Conservation (phyloP, 2,113 vertebrate genomes). For the Onychorhynchus coronatus region DNA sequence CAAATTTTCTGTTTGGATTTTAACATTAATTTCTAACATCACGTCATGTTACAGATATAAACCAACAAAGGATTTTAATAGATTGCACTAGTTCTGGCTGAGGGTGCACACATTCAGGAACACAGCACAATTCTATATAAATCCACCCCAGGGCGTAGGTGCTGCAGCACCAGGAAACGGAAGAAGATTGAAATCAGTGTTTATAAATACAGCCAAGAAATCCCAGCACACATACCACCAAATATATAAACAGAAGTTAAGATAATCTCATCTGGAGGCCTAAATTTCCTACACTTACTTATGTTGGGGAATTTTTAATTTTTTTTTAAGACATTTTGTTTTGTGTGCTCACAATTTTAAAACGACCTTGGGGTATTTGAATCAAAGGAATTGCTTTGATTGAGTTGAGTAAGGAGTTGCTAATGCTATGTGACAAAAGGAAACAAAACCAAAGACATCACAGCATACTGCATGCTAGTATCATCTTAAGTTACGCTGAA, state of each 20-base stretch:
- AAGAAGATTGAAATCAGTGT: constrained; percentile 46
- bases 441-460: not conserved
- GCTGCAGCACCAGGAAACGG: constrained; percentile 49
- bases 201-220: constrained; percentile 59
- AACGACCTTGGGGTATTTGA: not conserved
- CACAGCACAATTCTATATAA: not conserved
- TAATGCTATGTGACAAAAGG: not conserved
- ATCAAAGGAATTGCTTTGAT: not conserved
- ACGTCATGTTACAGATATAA: not conserved
- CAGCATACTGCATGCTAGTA: not conserved
- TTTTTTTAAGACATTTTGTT: not conserved
- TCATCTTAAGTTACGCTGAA: not conserved
- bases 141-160: constrained; percentile 37
- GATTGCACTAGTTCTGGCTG: not conserved
- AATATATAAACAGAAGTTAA: constrained; percentile 5
- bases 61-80: not conserved
- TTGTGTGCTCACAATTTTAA: not conserved
- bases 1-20: not conserved
- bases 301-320: not conserved
- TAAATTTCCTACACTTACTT: constrained; percentile 2
- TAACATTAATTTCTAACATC: not conserved
- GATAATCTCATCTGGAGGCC: not conserved
- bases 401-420: not conserved
- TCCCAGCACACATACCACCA: not conserved
- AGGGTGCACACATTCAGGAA: not conserved